These are phyloP conservation scores for Corythoichthys haematopterus DNA, from an alignment of 2,113 vertebrate species.

Conservation along the genomic window DNA sequence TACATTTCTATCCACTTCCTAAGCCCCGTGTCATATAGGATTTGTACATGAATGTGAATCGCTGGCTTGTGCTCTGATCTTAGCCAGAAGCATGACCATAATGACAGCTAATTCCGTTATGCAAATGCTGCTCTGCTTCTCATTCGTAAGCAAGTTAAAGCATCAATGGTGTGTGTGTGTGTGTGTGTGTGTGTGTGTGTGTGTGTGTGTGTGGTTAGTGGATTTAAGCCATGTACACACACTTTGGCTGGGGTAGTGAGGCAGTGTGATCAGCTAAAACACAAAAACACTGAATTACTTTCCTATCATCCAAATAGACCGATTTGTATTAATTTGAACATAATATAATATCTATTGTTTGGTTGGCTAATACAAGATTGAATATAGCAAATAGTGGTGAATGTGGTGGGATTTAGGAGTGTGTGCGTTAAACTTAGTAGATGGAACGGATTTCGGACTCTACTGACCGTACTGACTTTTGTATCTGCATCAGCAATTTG, in stretches of 20 bases:
- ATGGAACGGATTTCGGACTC: no score
- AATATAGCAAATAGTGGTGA: no score
- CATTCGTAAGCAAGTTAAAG: conserved; percentile 7
- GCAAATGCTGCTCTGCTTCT: conserved; percentile 22
- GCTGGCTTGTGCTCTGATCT: conserved; percentile 9
- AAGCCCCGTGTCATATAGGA: conserved; percentile 24
- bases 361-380: no score
- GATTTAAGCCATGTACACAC: conserved; percentile 8
- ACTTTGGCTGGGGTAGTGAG: neutral
- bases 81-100: conserved; percentile 13
- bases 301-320: neutral
- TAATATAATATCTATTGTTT: neutral
- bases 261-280: neutral
- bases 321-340: neutral
- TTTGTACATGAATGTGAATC: conserved; percentile 15
- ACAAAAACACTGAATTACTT: neutral
- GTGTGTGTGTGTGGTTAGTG: neutral
- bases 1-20: conserved; percentile 9
- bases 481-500: no score
- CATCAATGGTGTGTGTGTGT: neutral
- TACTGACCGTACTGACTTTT: no score
- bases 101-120: conserved; percentile 29
- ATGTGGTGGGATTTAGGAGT: no score
- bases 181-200: neutral
- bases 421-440: no score